Base-by-base conservation (phyloP, 2,797 vertebrate species). In the Diplodus puntazzo region DNA sequence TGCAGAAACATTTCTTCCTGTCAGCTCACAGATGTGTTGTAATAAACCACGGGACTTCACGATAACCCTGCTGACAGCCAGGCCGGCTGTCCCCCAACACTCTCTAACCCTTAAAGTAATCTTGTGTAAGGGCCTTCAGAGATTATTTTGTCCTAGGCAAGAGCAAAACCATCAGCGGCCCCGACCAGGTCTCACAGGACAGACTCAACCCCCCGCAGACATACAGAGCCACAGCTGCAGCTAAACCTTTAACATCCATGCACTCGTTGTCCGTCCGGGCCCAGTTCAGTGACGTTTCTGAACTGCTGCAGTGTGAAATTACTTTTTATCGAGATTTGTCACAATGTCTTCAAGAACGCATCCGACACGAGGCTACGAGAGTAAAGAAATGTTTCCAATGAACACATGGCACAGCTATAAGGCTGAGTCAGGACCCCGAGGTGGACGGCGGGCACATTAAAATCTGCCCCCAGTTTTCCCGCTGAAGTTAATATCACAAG, bases 401-500 rank as follows among this genome's bases (percentile, higher is more conserved):
- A 57, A 18, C 11, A 30, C 42, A 53, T 11, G 17, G 18, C 7
- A 25, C 50, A 30, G 39, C 43, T 27, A n/a, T 59, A 21, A 66
- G 1, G 39, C 64, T 0, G 27, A 74, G 62, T 67, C 59, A 78
- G 77, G 57, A 54, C 62, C 80, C 77, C 1, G 55, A 60, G 80
- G 83, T 59, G 75, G 67, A 46, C 1, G 48, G 48, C 20, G 58
- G 48, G 17, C 54, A 75, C 69, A 85, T 75, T 64, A 58, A 82
- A 86, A 74, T 17, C n/a, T n/a, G 34, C 49, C 45, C 54, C 48
- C 12, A 3, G 27, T 30, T 73, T 76, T 60, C 62, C 34, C 75
- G 69, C 75, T 80, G 49, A 73, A 64, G 60, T 69, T 86, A 74
- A 77, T 79, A 78, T 70, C n/a, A 10, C 18, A 62, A 30, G 21